Evolutionary conservation across 2,888 invertebrate species (phyloP).

Genomic region (Agrochola lychnidis): DNA sequence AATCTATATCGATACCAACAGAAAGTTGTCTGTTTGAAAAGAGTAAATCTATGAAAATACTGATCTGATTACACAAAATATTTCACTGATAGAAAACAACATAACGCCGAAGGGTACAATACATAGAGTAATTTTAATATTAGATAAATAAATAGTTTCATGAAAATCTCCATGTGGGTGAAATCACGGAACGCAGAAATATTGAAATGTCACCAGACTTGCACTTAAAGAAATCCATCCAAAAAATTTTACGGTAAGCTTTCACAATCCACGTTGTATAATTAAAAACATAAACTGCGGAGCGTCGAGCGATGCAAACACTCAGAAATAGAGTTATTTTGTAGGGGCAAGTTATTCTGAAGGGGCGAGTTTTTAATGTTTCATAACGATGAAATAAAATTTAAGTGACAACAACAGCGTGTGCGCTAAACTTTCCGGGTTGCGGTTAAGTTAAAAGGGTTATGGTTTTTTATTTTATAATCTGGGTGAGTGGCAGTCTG

Average conservation of each 20-base stretch:
- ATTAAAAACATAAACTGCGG: constrained; percentile 51
- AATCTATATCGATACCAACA: not conserved
- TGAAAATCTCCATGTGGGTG: not conserved
- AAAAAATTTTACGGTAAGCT: constrained; percentile 22
- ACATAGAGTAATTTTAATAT: not conserved
- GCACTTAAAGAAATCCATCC: constrained; percentile 11
- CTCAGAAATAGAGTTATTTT: constrained; percentile 60
- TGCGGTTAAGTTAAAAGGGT: constrained; percentile 44
- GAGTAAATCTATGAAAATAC: not conserved
- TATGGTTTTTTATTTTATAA: constrained; percentile 54
- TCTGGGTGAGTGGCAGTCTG: constrained; percentile 33
- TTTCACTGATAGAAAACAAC: not conserved
- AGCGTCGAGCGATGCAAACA: constrained; percentile 36
- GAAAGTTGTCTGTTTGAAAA: not conserved
- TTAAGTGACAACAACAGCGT: constrained; percentile 50
- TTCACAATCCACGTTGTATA: constrained; percentile 43
- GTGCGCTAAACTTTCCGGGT: constrained; percentile 39
- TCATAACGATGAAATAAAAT: constrained; percentile 58
- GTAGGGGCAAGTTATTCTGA: constrained; percentile 42
- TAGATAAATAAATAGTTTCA: not conserved
- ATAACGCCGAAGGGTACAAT: not conserved
- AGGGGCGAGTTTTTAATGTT: constrained; percentile 47
- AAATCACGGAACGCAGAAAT: not conserved
- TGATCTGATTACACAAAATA: not conserved
- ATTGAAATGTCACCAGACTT: not conserved